Evolutionary conservation across 2,888 invertebrate genomes (phyloP), one percentile per base, ranked within the genome.

Genomic region (Icerya purchasi): DNA sequence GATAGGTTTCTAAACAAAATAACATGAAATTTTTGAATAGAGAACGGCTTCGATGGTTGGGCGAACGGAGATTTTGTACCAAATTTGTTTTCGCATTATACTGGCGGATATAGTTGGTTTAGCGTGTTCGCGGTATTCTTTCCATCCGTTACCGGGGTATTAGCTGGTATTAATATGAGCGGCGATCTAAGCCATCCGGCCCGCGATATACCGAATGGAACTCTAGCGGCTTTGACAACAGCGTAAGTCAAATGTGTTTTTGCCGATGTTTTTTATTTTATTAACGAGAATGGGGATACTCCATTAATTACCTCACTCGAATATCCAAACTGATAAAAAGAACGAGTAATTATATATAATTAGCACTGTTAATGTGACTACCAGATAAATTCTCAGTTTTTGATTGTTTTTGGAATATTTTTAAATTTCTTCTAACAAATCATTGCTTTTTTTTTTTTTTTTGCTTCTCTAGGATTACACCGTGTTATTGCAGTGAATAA

Each of bases 111-210:
- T 68, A 85, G 83, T 62, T 96, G 94, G 87, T 63, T 63, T 54
- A 18, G 59, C 57, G 91, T 94, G 51, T 93, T 96, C 73, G 96
- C 96, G 25, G 89, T 97, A 1, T 96, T 96, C 73, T 97, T 97
- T 71, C 94, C 96, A 18, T 93, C 96, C 0, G 89, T 96, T 23
- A 94, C 96, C 54, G 97, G 97, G 19, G 88, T 97, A 63, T 75
- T 97, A 65, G 91, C 96, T 3, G 97, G 97, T 36, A 94, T 97
- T 66, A 97, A 97, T 70, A 97, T 97, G 96, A 92, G 93, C 69
- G 94, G 94, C 18, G 96, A 97, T 72, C 77, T 97, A 60, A 80
- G 96, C 96, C 73, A 86, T 86, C 96, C 96, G 1, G 86, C 89
- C 3, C 80, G 81, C 52, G 90, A 92, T 71, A 96, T 96, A 69